Conservation (phyloP, 1,140 invertebrate species). For the Pygmarrhopalites habei region DNA sequence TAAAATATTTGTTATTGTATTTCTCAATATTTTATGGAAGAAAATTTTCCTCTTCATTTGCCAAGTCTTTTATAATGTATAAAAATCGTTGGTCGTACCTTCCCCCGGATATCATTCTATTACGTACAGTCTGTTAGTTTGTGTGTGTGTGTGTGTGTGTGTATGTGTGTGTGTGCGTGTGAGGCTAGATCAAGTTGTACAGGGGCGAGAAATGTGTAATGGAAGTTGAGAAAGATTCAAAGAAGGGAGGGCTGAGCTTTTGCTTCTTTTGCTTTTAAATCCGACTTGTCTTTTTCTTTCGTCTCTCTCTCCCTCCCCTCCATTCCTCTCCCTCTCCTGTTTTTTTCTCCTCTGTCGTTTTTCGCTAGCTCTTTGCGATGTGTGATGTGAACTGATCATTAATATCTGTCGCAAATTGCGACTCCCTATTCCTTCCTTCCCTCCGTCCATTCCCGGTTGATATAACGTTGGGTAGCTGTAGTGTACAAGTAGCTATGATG, state of each 20-base stretch:
- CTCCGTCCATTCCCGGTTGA: neutral
- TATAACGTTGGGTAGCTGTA: neutral
- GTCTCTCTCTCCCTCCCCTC: neutral
- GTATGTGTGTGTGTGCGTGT: constrained; percentile 9
- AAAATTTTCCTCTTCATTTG: too few relatives aligned
- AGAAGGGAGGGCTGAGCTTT: too few relatives aligned
- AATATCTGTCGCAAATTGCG: constrained; percentile 36
- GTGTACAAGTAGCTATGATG: constrained; percentile 24
- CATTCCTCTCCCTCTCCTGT: neutral
- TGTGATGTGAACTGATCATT: constrained; percentile 30
- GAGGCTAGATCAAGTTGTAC: neutral
- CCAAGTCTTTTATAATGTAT: too few relatives aligned
- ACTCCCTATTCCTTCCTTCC: constrained; percentile 33
- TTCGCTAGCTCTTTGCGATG: constrained; percentile 22
- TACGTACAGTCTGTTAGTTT: too few relatives aligned
- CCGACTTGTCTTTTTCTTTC: too few relatives aligned
- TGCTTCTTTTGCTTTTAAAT: too few relatives aligned
- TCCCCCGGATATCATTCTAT: too few relatives aligned
- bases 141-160: neutral
- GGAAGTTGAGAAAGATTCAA: neutral
- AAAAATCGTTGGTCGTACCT: too few relatives aligned
- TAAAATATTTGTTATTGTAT: too few relatives aligned
- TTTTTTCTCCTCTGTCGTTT: constrained; percentile 1
- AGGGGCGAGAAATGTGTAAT: constrained; percentile 8
- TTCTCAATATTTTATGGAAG: too few relatives aligned